Evolutionary conservation across 2,113 vertebrate species (phyloP), one percentile per base, ranked within the genome.

Genomic region (Petromus typicus): DNA sequence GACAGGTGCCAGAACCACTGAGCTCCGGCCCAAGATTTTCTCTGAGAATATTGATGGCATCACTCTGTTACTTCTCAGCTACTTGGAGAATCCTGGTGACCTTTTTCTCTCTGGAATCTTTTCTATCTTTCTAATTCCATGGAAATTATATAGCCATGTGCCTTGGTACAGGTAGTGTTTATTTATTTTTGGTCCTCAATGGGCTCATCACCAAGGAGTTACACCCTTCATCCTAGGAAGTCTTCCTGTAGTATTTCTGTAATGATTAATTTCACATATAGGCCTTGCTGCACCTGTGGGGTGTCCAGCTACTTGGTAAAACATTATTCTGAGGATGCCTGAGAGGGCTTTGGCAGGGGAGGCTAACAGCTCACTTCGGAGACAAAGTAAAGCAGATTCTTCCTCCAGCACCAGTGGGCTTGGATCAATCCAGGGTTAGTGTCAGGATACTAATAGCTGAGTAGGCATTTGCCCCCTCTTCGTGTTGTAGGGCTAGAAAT

Each of bases 81-180:
- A 5, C 3, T 69, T 59, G 86, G 48, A n/a, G 34, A 37, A 34
- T 61, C 34, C 57, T 43, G 43, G 3, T 88, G 59, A 87, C 32
- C 27, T 84, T 90, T 88, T 71, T 71, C 48, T 71, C 12, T 92
- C n/a, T 80, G n/a, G 48, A 91, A 87, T 34, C 16, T 76, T 88
- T 88, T 34, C 59, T n/a, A 51, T 86, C 63, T 34, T 57, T 91
- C 79, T 90, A 43, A 37, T 91, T 23, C 59, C 2, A 6, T 34
- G 56, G n/a, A 93, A 79, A 90, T 84, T 79, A 84, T n/a, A 78
- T 6, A 82, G 48, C 64, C 37, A 30, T 32, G 3, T 73, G 86
- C 6, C 22, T 67, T 66, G 32, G n/a, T 75, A 82, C 3, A 67
- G 27, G 14, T 85, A 12, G 37, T 90, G 81, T 92, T 90, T 32